Percentiles rank a stretch among this genome's conserved stretches.
Conservation (phyloP, 2,888 invertebrate genomes). For the Anoplius nigerrimus region DNA sequence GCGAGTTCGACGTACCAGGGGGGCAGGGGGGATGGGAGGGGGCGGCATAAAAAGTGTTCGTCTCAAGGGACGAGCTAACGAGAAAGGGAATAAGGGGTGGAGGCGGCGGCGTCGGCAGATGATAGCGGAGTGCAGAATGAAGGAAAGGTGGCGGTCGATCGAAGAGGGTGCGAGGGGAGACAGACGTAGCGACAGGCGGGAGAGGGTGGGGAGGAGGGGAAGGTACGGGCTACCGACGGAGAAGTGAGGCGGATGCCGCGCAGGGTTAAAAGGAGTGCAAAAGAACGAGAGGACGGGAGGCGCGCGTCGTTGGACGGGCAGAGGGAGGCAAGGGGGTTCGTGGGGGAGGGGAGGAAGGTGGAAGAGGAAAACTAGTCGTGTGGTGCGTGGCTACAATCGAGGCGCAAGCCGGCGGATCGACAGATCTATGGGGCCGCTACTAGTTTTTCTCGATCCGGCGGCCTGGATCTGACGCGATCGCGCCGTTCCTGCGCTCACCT, state of each 20-base stretch:
- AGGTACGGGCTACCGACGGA: conserved; percentile 3
- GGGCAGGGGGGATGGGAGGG: conserved; percentile 11
- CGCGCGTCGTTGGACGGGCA: no score
- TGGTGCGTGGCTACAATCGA: conserved; percentile 20
- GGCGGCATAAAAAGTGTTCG: neutral
- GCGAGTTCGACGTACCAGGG: conserved; percentile 48
- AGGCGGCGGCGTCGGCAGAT: neutral
- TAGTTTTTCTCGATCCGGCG: conserved; percentile 64
- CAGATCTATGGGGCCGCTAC: conserved; percentile 69
- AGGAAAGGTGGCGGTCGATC: conserved; percentile 8
- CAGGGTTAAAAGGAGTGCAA: no score
- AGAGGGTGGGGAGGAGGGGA: conserved; percentile 11
- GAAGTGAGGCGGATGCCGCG: no score
- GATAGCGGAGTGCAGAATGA: neutral
- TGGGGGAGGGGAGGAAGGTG: conserved; percentile 3
- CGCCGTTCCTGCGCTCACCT: conserved; percentile 23
- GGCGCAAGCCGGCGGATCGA: conserved; percentile 35
- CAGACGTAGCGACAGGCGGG: conserved; percentile 22
- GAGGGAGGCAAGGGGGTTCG: neutral
- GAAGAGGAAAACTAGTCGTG: neutral
- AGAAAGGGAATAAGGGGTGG: neutral
- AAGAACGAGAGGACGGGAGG: no score
- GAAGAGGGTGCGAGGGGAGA: conserved; percentile 15
- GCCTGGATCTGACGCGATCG: conserved; percentile 64
- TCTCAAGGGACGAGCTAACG: neutral